Evolutionary conservation across 2,797 vertebrate species (phyloP), one percentile per base, ranked within the genome.

Genomic region (Lithobates sylvaticus): DNA sequence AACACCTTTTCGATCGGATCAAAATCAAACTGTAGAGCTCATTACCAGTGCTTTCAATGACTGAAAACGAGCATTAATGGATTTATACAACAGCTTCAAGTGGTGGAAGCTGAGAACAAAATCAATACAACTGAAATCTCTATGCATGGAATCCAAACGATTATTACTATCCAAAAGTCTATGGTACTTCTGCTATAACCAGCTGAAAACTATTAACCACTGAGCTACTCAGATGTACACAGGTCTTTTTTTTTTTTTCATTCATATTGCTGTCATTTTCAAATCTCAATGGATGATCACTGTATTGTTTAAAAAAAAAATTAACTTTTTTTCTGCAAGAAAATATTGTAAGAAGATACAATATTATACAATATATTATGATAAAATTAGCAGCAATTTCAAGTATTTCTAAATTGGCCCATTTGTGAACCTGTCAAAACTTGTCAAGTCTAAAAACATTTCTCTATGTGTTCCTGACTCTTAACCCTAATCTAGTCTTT

Each of bases 101-200:
- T 73, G 58, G 36, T 50, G 27, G 76, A 79, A 42, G 39, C 84
- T 68, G 68, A 74, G 73, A 80, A 70, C 27, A 54, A 18, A 79
- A 85, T 85, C 84, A 79, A 85, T 85, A 79, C 32, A 67, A 79
- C 39, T 79, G 58, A 61, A 85, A 65, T 84, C 39, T 78, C 69
- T 34, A 84, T 84, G 67, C 69, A 78, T 84, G 50, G 39, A 74
- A 58, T 32, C 76, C 54, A 54, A 74, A 42, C 44, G 13, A 73
- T 68, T 84, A 73, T 64, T 72, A 44, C 36, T 73, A 78, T 72
- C 23, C 78, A 54, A 81, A 18, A 54, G 29, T 10, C 16, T 81
- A 70, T 81, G 44, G 29, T 3, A n/a, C 12, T 32, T 36, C 16
- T 79, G 64, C 77, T 42, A 47, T 47, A 79, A 42, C 26, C 39